Percentiles rank a stretch among this genome's conserved stretches.
Evolutionary conservation across 2,888 invertebrate species (phyloP).

Genomic region (Tridacna gigas): DNA sequence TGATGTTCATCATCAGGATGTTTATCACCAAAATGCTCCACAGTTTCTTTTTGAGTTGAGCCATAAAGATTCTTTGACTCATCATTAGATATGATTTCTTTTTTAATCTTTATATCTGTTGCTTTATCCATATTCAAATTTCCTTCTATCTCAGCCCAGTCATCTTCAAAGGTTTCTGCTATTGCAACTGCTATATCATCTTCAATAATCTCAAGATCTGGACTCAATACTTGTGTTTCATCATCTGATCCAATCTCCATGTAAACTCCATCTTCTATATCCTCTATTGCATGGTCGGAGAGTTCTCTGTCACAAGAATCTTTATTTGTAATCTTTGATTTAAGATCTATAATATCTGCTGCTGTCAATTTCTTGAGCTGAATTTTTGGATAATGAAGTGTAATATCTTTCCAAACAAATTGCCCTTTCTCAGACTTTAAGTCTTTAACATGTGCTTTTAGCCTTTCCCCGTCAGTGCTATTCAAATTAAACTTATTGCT

Average conservation of each 20-base stretch:
- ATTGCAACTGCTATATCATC: background rate
- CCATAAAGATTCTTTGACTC: too few species aligned
- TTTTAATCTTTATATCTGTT: background rate
- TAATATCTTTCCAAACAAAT: slow-evolving; percentile 4
- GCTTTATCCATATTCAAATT: too few species aligned
- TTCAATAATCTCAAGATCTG: background rate
- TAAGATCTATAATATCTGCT: background rate
- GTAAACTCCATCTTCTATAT: slow-evolving; percentile 3
- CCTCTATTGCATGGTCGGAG: background rate
- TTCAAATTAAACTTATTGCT: too few species aligned
- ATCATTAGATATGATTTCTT: background rate
- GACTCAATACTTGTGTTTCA: slow-evolving; percentile 1
- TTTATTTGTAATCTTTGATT: background rate
- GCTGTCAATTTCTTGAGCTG: background rate
- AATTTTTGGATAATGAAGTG: background rate
- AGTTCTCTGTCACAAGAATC: background rate
- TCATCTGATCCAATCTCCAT: slow-evolving; percentile 26
- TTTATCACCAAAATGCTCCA: too few species aligned
- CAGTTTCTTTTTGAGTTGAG: too few species aligned
- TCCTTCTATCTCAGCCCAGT: background rate
- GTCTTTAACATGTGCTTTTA: background rate
- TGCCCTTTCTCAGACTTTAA: background rate
- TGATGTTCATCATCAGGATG: too few species aligned
- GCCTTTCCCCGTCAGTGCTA: too few species aligned
- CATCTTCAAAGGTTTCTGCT: background rate